Percentiles rank a stretch among this genome's conserved stretches.
Evolutionary conservation across 2,888 invertebrate genomes (phyloP).

Genomic region (Osmoderma eremita): DNA sequence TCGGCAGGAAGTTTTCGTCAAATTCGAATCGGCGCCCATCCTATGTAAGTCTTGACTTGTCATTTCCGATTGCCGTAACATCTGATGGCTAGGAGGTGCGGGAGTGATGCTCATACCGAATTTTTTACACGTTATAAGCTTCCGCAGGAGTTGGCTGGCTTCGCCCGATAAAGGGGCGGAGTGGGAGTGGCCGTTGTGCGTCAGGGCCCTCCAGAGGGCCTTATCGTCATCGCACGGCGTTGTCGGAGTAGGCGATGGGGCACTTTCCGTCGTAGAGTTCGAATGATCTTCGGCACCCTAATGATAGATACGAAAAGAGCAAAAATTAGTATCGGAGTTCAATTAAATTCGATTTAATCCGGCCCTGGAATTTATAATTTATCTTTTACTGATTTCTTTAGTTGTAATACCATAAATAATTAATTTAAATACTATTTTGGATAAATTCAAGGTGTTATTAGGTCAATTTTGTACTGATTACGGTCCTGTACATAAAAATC

Average conservation of each 20-base stretch:
- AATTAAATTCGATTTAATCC: too few species aligned
- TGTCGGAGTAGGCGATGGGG: conserved; percentile 60
- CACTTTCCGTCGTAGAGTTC: conserved; percentile 60
- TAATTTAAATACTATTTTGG: too few species aligned
- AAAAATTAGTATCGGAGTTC: too few species aligned
- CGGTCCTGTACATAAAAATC: too few species aligned
- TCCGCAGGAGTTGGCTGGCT: conserved; percentile 78
- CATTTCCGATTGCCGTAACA: not conserved
- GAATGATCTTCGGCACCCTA: conserved; percentile 61
- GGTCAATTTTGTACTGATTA: too few species aligned
- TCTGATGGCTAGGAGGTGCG: conserved; percentile 49
- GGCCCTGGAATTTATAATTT: too few species aligned
- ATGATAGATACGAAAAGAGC: too few species aligned
- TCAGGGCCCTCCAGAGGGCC: conserved; percentile 68
- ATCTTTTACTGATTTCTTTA: too few species aligned
- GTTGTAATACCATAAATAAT: too few species aligned
- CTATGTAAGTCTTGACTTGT: conserved; percentile 25
- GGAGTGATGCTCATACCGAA: conserved; percentile 73
- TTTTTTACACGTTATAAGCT: conserved; percentile 80
- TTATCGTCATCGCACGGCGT: conserved; percentile 57
- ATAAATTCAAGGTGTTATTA: too few species aligned
- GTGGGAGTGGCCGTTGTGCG: conserved; percentile 65
- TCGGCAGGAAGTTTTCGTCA: conserved; percentile 68
- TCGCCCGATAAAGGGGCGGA: conserved; percentile 69
- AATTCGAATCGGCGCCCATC: conserved; percentile 32